Percentiles rank a stretch among this genome's conserved stretches.
Evolutionary conservation across 2,888 invertebrate genomes (phyloP).

Genomic region (Bellardia bayeri): DNA sequence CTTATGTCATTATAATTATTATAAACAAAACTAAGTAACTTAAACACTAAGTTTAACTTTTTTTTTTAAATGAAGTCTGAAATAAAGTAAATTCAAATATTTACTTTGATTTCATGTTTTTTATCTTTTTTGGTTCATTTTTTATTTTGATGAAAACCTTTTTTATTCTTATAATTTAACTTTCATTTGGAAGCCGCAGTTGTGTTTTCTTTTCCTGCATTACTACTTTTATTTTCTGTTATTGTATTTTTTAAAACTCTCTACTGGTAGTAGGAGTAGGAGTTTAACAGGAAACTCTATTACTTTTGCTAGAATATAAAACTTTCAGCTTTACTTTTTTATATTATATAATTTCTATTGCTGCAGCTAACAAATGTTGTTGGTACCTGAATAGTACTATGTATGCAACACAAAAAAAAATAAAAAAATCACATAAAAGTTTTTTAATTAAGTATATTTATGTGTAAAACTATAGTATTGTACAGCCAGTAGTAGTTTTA

Average conservation of each 20-base stretch:
- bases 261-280: constrained; percentile 18
- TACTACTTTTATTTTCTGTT: constrained; percentile 53
- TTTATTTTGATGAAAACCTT: constrained; percentile 45
- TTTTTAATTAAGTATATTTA: constrained; percentile 75
- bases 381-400: neutral
- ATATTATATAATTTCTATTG: constrained; percentile 51
- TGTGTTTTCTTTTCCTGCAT: constrained; percentile 22
- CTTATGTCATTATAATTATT: neutral
- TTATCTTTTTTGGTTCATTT: neutral
- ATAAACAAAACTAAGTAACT: no score
- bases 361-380: constrained; percentile 57
- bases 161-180: constrained; percentile 51
- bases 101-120: constrained; percentile 21
- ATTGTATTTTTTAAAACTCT: constrained; percentile 40
- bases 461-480: constrained; percentile 52
- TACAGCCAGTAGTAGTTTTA: constrained; percentile 14
- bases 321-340: constrained; percentile 45
- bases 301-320: constrained; percentile 54
- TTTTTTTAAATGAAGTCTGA: no score
- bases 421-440: constrained; percentile 71
- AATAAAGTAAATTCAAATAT: constrained; percentile 1
- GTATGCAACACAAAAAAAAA: constrained; percentile 28
- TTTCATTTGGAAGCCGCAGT: constrained; percentile 62
- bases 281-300: constrained; percentile 45
- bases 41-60: no score